A percentile compares a stretch with the other conserved stretches of the same genome.
Evolutionary conservation across 1,140 invertebrate genomes (phyloP).

Genomic region (Drosophila rufa): DNA sequence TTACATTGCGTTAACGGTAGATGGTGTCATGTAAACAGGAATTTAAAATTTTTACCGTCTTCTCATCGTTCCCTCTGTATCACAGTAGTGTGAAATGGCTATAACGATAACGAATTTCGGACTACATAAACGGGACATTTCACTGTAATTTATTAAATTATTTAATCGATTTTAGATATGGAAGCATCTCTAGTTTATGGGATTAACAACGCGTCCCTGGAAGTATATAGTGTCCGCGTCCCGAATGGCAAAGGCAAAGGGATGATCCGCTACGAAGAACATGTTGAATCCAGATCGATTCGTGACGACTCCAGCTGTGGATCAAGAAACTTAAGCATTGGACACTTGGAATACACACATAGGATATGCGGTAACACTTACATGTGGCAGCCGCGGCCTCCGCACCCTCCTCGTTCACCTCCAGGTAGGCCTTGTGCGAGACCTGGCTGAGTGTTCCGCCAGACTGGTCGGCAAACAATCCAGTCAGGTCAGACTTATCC

Average conservation of each 20-base stretch:
- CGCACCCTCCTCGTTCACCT: slow-evolving; percentile 87
- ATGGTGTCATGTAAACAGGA: too few relatives aligned
- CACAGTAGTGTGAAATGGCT: too few relatives aligned
- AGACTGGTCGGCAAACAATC: slow-evolving; percentile 85
- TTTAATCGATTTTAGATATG: neutral
- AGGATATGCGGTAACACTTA: slow-evolving; percentile 38
- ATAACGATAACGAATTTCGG: neutral
- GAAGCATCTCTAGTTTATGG: neutral
- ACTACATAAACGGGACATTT: neutral
- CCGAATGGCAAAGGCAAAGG: slow-evolving; percentile 60
- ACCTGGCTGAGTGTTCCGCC: slow-evolving; percentile 85
- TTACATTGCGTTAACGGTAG: too few relatives aligned
- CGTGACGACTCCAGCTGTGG: slow-evolving; percentile 5
- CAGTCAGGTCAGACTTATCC: slow-evolving; percentile 87
- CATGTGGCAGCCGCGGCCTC: slow-evolving; percentile 86
- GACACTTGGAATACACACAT: neutral
- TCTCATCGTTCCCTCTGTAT: too few relatives aligned
- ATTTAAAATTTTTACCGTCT: too few relatives aligned
- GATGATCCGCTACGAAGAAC: slow-evolving; percentile 62
- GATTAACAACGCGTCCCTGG: slow-evolving; percentile 27
- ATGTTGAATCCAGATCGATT: slow-evolving; percentile 18
- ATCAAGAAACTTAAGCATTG: slow-evolving; percentile 1
- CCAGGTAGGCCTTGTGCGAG: slow-evolving; percentile 87
- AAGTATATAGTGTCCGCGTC: slow-evolving; percentile 24
- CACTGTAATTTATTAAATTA: neutral